A percentile compares a stretch with the other conserved stretches of the same genome.
These are phyloP conservation scores for Chaunax sp. DNA, from an alignment of 2,797 vertebrate genomes.

Conservation along the genomic window DNA sequence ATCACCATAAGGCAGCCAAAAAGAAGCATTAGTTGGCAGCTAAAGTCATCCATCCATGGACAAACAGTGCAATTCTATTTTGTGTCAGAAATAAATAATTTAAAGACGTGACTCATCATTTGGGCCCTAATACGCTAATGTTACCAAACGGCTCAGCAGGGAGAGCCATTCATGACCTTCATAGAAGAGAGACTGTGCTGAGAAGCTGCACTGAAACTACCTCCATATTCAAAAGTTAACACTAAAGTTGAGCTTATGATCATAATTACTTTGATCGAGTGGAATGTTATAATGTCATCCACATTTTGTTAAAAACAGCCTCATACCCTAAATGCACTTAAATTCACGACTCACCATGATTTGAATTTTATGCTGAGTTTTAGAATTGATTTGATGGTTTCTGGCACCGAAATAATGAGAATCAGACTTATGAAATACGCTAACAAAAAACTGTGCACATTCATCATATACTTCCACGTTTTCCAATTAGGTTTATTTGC, in stretches of 20 bases:
- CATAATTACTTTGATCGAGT: too few species aligned
- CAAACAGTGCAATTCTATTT: too few species aligned
- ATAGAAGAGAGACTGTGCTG: conserved; percentile 9
- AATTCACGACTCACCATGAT: neutral
- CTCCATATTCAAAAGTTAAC: conserved; percentile 26
- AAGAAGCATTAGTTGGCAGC: too few species aligned
- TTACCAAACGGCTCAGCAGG: conserved; percentile 43
- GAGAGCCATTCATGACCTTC: conserved; percentile 24
- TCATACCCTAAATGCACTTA: neutral
- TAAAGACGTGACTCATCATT: conserved; percentile 38
- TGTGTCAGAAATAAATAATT: conserved; percentile 41
- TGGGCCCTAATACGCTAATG: conserved; percentile 47
- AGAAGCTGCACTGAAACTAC: conserved; percentile 37
- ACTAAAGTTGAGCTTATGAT: too few species aligned
- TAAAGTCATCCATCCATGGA: too few species aligned
- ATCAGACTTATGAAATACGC: conserved; percentile 13
- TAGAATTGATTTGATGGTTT: conserved; percentile 12
- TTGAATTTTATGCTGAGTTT: neutral
- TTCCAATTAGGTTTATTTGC: conserved; percentile 47
- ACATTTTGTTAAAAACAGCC: neutral
- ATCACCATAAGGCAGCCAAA: too few species aligned
- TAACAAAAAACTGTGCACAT: conserved; percentile 18
- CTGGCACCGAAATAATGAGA: conserved; percentile 23
- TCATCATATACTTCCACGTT: conserved; percentile 17
- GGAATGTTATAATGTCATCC: too few species aligned